Evolutionary conservation across 2,888 invertebrate species (phyloP).

Genomic region (Drosophila kuntzei): DNA sequence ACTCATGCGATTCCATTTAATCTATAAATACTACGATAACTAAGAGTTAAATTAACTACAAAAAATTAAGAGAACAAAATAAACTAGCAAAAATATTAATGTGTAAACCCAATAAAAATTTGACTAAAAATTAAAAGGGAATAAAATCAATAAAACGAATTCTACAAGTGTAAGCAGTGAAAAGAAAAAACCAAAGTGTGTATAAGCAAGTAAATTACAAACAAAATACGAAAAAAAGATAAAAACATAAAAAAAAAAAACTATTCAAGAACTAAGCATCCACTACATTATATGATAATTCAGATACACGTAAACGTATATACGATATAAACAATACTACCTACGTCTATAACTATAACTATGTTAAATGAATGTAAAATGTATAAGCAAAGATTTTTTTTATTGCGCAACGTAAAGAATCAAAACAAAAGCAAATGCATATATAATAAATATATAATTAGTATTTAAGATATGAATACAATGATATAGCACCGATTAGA

Average conservation of each 20-base stretch:
- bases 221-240: conserved; percentile 12
- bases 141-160: conserved; percentile 10
- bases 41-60: conserved; percentile 41
- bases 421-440: conserved; percentile 40
- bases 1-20: conserved; percentile 67
- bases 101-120: conserved; percentile 37
- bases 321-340: conserved; percentile 60
- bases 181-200: conserved; percentile 76
- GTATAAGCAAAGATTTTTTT: conserved; percentile 58
- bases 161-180: conserved; percentile 49
- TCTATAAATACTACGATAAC: conserved; percentile 33
- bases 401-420: conserved; percentile 57
- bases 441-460: conserved; percentile 30
- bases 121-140: conserved; percentile 8
- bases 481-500: conserved; percentile 38
- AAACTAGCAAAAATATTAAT: conserved; percentile 66
- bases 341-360: conserved; percentile 61
- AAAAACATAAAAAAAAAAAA: conserved; percentile 8
- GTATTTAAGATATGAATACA: conserved; percentile 38
- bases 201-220: conserved; percentile 48
- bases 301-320: conserved; percentile 24
- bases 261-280: conserved; percentile 51
- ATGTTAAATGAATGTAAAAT: conserved; percentile 71
- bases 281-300: conserved; percentile 30
- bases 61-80: conserved; percentile 17